Percentiles rank a stretch among this genome's conserved stretches.
These are phyloP conservation scores for Sebastolobus altivelis DNA, from an alignment of 2,797 vertebrate genomes.

Conservation along the genomic window DNA sequence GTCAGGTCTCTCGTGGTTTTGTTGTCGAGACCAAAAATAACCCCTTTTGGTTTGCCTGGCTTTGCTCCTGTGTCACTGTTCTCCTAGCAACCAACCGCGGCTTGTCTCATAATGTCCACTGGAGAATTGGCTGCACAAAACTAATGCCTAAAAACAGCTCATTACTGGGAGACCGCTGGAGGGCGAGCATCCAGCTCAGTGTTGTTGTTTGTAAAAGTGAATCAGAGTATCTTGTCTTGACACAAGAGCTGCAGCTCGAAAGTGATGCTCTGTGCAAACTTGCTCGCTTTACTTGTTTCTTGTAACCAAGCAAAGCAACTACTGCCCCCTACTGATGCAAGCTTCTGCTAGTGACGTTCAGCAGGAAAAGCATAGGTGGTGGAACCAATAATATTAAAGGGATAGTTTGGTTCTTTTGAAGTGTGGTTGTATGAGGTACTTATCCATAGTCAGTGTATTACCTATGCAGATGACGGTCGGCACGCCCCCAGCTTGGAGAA, in stretches of 20 bases:
- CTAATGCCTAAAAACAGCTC: background rate
- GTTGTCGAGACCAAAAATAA: constrained; percentile 8
- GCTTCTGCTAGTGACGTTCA: background rate
- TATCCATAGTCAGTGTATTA: too few species aligned
- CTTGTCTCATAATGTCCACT: background rate
- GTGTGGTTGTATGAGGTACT: too few species aligned
- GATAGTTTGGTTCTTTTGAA: too few species aligned
- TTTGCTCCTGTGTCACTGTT: background rate
- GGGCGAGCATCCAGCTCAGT: background rate
- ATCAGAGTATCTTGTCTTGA: constrained; percentile 1
- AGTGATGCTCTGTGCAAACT: background rate
- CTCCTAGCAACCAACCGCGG: constrained; percentile 3
- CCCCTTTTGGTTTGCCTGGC: background rate
- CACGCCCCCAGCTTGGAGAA: fast-evolving
- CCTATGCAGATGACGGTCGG: too few species aligned
- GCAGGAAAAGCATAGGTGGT: background rate
- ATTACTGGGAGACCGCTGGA: background rate
- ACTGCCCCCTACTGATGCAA: constrained; percentile 5
- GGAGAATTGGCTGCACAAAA: constrained; percentile 17
- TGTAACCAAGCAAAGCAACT: background rate
- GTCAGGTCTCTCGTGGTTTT: background rate
- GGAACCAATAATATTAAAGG: background rate
- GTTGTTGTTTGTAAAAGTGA: background rate
- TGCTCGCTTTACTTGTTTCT: background rate
- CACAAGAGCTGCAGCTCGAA: background rate